phyloP scores from a whole-genome alignment of 2,113 vertebrate species.

The Sander vitreus region DNA sequence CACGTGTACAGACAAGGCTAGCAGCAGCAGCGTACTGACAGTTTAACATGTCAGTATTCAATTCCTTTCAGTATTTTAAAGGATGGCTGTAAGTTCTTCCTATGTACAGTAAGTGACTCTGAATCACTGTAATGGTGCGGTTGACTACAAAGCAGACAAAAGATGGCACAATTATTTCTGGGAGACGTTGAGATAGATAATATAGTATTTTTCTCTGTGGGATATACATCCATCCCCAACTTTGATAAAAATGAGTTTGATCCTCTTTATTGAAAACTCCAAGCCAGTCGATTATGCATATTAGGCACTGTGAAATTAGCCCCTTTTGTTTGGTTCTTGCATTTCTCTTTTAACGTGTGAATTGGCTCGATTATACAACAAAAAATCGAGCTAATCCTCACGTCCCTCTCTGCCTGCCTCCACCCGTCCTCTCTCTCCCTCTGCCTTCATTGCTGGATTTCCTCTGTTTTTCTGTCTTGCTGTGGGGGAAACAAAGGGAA shows the following conservation, averaged over 20 bases:
- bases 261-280: constrained; percentile 39
- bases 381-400: constrained; percentile 69
- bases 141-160: constrained; percentile 19
- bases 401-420: constrained; percentile 68
- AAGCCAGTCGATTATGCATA: constrained; percentile 48
- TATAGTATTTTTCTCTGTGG: constrained; percentile 17
- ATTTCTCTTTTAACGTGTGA: constrained; percentile 63
- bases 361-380: constrained; percentile 68
- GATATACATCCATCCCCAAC: constrained; percentile 20
- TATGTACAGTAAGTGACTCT: constrained; percentile 9
- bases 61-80: background rate
- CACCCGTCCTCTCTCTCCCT: constrained; percentile 57
- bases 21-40: too few relatives aligned
- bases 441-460: constrained; percentile 73
- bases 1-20: too few relatives aligned
- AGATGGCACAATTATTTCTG: constrained; percentile 7
- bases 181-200: background rate
- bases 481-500: constrained; percentile 78
- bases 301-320: constrained; percentile 64
- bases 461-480: constrained; percentile 80
- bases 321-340: constrained; percentile 65
- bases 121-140: background rate
- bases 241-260: constrained; percentile 58
- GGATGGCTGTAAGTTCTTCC: background rate
- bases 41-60: background rate